phyloP scores from a whole-genome alignment of 2,113 vertebrate species.

The Nannospalax galili region DNA sequence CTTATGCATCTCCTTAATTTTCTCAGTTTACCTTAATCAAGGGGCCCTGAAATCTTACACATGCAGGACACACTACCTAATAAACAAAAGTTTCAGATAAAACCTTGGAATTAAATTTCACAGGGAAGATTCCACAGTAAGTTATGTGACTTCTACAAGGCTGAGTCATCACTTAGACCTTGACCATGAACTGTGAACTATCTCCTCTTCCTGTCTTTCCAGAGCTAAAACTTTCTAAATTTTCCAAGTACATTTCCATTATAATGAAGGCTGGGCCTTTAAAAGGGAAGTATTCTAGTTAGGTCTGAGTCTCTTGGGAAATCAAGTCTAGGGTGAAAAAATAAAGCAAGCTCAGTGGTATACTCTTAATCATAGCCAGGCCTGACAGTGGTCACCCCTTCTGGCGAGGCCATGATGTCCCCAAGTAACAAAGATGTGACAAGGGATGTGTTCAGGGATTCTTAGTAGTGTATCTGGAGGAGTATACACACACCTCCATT shows the following conservation, averaged over 20 bases:
- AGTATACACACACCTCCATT: not conserved
- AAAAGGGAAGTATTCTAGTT: slow-evolving; percentile 13
- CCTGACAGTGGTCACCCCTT: not conserved
- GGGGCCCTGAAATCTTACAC: not conserved
- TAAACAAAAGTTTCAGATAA: slow-evolving; percentile 5
- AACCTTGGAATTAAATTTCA: slow-evolving; percentile 49
- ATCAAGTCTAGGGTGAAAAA: not conserved
- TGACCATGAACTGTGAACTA: not conserved
- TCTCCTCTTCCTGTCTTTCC: slow-evolving; percentile 39
- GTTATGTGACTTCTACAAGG: not conserved
- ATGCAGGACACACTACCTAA: not conserved
- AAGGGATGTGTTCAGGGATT: not conserved
- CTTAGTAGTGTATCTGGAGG: not conserved
- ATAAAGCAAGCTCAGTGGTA: not conserved
- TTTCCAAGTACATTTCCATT: slow-evolving; percentile 71
- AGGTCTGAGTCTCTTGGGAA: slow-evolving; percentile 12
- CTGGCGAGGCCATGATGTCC: not conserved
- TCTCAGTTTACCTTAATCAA: not conserved
- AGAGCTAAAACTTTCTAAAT: slow-evolving; percentile 45
- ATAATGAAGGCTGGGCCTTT: not conserved
- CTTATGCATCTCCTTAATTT: not conserved
- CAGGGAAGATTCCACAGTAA: slow-evolving; percentile 56
- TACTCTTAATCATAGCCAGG: not conserved
- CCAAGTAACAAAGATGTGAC: slow-evolving; percentile 1
- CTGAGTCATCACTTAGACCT: slow-evolving; percentile 35